Conservation (phyloP, 2,797 vertebrate species). For the Euthynnus affinis region DNA sequence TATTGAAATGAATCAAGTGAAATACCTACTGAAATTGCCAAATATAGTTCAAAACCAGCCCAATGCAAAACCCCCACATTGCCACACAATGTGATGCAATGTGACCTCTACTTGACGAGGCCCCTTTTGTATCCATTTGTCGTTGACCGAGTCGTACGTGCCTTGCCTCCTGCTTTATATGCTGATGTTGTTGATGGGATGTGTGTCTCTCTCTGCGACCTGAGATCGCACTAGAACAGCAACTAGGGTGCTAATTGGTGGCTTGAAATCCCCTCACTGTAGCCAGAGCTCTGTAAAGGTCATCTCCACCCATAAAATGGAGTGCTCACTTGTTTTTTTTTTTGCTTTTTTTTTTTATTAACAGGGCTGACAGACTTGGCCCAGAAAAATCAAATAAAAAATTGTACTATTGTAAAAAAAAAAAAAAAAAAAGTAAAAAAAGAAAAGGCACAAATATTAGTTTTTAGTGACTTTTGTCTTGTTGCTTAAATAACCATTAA, state of each 20-base stretch:
- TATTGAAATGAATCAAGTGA: background rate
- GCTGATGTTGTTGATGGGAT: slow-evolving; percentile 69
- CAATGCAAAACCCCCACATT: background rate
- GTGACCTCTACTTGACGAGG: slow-evolving; percentile 36
- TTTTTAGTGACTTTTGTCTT: slow-evolving; percentile 34
- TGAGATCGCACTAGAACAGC: slow-evolving; percentile 58
- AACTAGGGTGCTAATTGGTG: slow-evolving; percentile 79
- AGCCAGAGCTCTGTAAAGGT: slow-evolving; percentile 79
- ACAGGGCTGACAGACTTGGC: slow-evolving; percentile 66
- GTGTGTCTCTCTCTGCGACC: slow-evolving; percentile 47
- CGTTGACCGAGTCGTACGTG: slow-evolving; percentile 24
- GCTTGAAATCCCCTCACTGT: slow-evolving; percentile 78
- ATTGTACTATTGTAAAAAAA: background rate
- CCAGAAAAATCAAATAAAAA: slow-evolving; percentile 70
- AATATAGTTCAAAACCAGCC: background rate
- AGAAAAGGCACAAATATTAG: slow-evolving; percentile 32
- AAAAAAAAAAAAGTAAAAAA: background rate
- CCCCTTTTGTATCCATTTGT: slow-evolving; percentile 53
- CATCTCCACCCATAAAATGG: slow-evolving; percentile 78
- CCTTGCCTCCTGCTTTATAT: slow-evolving; percentile 35
- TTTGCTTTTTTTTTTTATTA: slow-evolving; percentile 54
- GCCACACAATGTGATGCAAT: background rate
- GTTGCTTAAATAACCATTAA: slow-evolving; percentile 22
- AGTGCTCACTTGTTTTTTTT: slow-evolving; percentile 70
- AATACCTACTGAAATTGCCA: background rate